Conservation (phyloP, 2,113 vertebrate genomes). For the Pelecanus crispus region DNA sequence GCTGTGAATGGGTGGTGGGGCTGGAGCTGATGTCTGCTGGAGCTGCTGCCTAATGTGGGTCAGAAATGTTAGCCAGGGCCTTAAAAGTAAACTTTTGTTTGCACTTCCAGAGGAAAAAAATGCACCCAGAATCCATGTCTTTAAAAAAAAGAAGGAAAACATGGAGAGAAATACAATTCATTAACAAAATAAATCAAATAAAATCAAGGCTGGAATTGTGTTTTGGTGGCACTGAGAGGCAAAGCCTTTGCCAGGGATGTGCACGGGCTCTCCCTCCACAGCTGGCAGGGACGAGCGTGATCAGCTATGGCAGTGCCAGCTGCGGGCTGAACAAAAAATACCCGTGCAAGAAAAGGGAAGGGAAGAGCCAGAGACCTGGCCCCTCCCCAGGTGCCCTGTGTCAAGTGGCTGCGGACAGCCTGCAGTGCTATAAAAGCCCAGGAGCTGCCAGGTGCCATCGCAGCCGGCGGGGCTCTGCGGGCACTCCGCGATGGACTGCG, state of each 20-base stretch:
- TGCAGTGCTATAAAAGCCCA: neutral
- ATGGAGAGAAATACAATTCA: neutral
- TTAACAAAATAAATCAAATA: neutral
- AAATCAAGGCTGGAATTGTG: neutral
- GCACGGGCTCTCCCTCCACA: neutral
- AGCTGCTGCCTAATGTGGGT: neutral
- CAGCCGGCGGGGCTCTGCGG: neutral
- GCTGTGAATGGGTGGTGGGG: neutral
- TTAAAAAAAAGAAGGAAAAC: neutral
- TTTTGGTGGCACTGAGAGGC: neutral
- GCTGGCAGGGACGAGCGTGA: neutral
- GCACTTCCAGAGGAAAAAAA: neutral
- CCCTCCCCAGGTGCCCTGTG: neutral
- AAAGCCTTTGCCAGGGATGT: neutral
- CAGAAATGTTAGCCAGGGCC: neutral
- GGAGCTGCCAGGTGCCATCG: neutral
- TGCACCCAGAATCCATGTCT: neutral
- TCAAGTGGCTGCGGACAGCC: neutral
- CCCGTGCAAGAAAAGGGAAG: neutral
- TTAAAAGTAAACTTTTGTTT: neutral
- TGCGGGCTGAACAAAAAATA: fast-evolving
- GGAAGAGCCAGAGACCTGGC: neutral
- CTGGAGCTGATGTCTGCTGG: neutral
- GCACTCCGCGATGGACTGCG: neutral
- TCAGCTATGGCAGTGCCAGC: neutral